A percentile compares a stretch with the other conserved stretches of the same genome.
Conservation (phyloP, 2,113 vertebrate genomes). For the Pluvianellus socialis region DNA sequence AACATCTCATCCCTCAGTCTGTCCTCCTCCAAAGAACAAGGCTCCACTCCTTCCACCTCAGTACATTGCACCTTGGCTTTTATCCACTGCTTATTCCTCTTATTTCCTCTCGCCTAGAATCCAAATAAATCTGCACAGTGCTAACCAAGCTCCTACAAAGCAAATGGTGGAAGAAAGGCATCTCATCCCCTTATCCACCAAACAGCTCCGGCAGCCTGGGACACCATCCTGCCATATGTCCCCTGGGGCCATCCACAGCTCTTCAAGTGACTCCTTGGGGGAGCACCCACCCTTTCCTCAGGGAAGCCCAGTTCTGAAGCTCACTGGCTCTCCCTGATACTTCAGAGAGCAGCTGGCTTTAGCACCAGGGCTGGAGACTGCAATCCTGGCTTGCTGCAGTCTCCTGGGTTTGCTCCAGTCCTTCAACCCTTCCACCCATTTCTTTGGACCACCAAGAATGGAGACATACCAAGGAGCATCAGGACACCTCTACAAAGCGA, state of each 20-base stretch:
- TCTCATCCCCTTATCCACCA: not conserved
- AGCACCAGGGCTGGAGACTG: not conserved
- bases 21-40: not conserved
- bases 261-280: fast-evolving
- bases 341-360: not conserved
- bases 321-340: not conserved
- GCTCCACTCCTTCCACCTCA: not conserved
- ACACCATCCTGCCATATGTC: fast-evolving
- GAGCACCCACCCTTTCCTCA: not conserved
- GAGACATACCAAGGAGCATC: not conserved
- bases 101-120: constrained; percentile 4
- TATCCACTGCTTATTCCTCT: constrained; percentile 6
- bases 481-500: not conserved
- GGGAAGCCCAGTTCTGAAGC: not conserved
- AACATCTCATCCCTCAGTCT: not conserved
- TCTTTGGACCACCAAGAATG: not conserved
- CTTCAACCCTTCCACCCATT: not conserved
- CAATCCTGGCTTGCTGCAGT: not conserved
- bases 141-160: not conserved
- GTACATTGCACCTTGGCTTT: constrained; percentile 34
- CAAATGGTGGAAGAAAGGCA: not conserved
- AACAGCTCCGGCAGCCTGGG: not conserved
- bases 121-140: not conserved
- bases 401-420: not conserved
- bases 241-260: fast-evolving